These are phyloP conservation scores for Edolisoma coerulescens DNA, from an alignment of 2,113 vertebrate genomes.

Conservation along the genomic window DNA sequence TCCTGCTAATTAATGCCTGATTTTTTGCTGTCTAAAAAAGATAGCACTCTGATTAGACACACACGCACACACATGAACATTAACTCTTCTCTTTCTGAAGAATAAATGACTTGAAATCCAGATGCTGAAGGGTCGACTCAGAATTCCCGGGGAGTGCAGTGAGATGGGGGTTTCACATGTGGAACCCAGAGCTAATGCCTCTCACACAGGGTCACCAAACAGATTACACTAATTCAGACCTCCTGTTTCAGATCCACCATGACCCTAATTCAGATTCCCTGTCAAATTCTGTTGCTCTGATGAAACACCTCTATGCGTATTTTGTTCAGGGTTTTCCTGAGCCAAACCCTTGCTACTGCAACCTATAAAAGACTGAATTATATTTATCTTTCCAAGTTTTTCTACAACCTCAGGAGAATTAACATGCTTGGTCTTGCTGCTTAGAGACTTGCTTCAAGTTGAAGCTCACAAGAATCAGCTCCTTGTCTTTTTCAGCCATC, in stretches of 20 bases:
- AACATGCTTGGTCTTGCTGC: not conserved
- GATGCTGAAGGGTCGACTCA: not conserved
- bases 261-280: not conserved
- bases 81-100: not conserved
- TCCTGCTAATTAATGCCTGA: constrained; percentile 46
- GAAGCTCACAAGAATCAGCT: constrained; percentile 6
- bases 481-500: constrained; percentile 36
- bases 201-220: not conserved
- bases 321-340: not conserved
- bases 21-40: constrained; percentile 6
- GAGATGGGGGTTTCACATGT: not conserved
- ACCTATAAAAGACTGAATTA: constrained; percentile 2
- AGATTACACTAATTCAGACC: not conserved
- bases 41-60: not conserved
- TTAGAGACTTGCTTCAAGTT: not conserved
- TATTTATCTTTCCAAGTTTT: constrained; percentile 30
- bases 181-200: not conserved
- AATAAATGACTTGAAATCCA: not conserved
- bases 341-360: not conserved
- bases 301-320: not conserved
- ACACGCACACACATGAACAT: not conserved
- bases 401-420: not conserved
- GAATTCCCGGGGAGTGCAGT: not conserved
- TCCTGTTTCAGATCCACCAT: not conserved
- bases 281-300: not conserved